Evolutionary conservation across 1,140 invertebrate species (phyloP), one percentile per base, ranked within the genome.

Genomic region (Bradysia coprophila): DNA sequence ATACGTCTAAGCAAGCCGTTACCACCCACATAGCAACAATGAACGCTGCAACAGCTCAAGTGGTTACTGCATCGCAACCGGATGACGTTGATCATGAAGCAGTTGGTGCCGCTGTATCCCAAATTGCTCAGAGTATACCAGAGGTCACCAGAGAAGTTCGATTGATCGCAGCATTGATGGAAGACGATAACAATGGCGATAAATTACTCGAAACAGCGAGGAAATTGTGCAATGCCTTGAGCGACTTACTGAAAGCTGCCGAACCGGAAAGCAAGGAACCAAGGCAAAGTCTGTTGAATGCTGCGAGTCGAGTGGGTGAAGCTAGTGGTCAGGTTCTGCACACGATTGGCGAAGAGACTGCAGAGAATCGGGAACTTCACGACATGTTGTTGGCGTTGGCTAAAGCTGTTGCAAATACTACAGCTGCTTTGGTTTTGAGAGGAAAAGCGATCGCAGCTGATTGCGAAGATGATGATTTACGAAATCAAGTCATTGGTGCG

Each of bases 41-140:
- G 92, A 98, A 93, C 68, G 94, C 93, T 1, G 94, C 94, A 31
- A 98, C 94, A 0, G 95, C 95, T 11, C 90, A 97, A 62, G 72
- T 98, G 6, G 89, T 98, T n/a, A 95, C 91, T 0, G 47, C 54
- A 57, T 69, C 78, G 9, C 68, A 78, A 1, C 71, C 72, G 0
- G 83, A 88, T 48, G 79, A 86, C 47, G 78, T 87, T 4, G 93
- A 98, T 62, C 87, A 91, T 55, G 87, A 83, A n/a, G 87, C 90
- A 10, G 88, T 98, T 2, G 92, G 92, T 0, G 87, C 90, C 1
- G 94, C 95, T 6, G 93, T 99, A 43, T 89, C 88, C 8, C 95
- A 93, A 21, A 98, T 98, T 49, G 88, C 92, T 8, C 89, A 79
- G 42, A 97, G 96, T 52, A 67, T 98, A 44, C 91, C 93, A 0